phyloP scores from a whole-genome alignment of 2,113 vertebrate genomes.

The Callorhinus ursinus region DNA sequence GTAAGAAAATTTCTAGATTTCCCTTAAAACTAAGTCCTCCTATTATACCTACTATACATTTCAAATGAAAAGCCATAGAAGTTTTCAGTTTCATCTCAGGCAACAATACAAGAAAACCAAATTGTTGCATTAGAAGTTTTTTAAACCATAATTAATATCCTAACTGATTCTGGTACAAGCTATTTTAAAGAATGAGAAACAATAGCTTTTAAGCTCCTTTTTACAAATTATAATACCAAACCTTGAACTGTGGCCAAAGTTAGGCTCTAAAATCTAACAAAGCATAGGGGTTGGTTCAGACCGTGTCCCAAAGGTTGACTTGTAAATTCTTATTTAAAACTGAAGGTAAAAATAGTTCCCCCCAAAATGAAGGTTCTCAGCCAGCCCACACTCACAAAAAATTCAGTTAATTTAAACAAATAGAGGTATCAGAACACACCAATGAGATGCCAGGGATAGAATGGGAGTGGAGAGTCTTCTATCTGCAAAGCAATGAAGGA shows the following conservation, averaged over 20 bases:
- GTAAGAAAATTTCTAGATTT: not conserved
- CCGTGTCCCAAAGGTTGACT: not conserved
- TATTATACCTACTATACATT: not conserved
- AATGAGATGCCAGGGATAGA: not conserved
- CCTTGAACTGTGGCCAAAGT: not conserved
- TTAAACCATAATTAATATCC: not conserved
- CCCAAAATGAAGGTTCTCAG: not conserved
- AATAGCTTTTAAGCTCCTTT: not conserved
- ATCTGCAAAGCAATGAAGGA: not conserved
- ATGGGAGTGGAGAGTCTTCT: not conserved
- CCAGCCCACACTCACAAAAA: not conserved
- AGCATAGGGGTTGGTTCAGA: not conserved
- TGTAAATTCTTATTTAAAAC: slow-evolving; percentile 29
- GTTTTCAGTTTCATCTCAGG: not conserved
- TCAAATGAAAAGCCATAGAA: slow-evolving; percentile 38
- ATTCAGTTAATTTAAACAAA: slow-evolving; percentile 1
- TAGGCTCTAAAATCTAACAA: slow-evolving; percentile 39
- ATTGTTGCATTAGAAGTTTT: not conserved
- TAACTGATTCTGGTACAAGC: not conserved
- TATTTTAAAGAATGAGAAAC: slow-evolving; percentile 4
- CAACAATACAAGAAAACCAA: slow-evolving; percentile 30
- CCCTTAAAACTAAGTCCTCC: slow-evolving; percentile 7
- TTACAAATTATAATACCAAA: not conserved
- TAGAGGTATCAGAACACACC: not conserved
- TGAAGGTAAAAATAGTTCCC: not conserved